phyloP scores from a whole-genome alignment of 1,140 invertebrate species.

The Drosophila pseudoobscura region DNA sequence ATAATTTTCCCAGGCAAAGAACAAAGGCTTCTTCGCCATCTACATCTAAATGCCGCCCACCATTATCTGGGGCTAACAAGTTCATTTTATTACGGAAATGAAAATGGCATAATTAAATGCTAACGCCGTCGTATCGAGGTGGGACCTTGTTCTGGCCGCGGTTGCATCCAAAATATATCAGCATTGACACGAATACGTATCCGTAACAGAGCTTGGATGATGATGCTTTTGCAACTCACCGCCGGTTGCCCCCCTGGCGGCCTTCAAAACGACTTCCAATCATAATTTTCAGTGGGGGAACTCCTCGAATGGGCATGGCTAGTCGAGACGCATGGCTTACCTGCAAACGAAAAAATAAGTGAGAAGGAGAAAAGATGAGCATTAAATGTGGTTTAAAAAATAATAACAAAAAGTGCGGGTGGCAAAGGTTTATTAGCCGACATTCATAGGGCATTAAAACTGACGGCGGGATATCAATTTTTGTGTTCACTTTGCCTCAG shows the following conservation, averaged over 20 bases:
- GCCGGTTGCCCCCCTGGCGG: not conserved
- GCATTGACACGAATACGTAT: slow-evolving; percentile 9
- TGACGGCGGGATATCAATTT: slow-evolving; percentile 73
- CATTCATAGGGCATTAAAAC: slow-evolving; percentile 65
- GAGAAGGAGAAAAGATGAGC: slow-evolving; percentile 33
- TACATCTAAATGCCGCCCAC: not conserved
- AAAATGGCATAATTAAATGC: slow-evolving; percentile 76
- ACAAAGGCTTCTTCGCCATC: slow-evolving; percentile 29
- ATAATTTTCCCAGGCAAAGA: slow-evolving; percentile 60
- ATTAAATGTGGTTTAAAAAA: slow-evolving; percentile 64
- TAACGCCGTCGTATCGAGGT: slow-evolving; percentile 54
- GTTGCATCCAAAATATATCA: slow-evolving; percentile 61
- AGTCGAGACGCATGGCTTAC: slow-evolving; percentile 40
- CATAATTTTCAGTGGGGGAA: slow-evolving; percentile 7
- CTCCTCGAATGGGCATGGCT: no score
- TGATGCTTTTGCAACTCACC: slow-evolving; percentile 43
- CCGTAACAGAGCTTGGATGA: no score
- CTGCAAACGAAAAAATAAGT: slow-evolving; percentile 37
- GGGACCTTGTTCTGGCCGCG: slow-evolving; percentile 16
- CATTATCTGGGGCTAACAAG: slow-evolving; percentile 53
- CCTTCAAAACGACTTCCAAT: slow-evolving; percentile 34
- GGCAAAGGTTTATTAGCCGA: slow-evolving; percentile 65
- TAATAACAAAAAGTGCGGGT: slow-evolving; percentile 50
- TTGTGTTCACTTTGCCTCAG: slow-evolving; percentile 28
- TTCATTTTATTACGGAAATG: slow-evolving; percentile 67